These are phyloP conservation scores for Larimichthys crocea DNA, from an alignment of 2,113 vertebrate genomes.

Conservation along the genomic window DNA sequence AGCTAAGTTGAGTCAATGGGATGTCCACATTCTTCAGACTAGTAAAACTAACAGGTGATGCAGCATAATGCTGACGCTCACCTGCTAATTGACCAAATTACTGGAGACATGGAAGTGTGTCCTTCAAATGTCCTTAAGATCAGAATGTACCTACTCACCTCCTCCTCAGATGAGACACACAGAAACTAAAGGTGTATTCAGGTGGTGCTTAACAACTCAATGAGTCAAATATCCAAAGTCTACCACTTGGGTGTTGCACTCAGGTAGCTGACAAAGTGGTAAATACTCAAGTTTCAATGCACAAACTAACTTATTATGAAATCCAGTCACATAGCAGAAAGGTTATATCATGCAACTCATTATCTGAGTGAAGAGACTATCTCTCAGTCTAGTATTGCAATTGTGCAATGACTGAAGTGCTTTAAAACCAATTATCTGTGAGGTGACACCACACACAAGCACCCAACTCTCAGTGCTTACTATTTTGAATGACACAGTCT, in stretches of 20 bases:
- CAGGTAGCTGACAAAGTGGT: background rate
- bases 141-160: background rate
- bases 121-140: conserved; percentile 10
- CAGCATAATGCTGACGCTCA: background rate
- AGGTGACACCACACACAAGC: background rate
- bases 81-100: background rate
- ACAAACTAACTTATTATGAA: background rate
- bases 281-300: background rate
- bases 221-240: background rate
- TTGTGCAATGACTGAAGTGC: background rate
- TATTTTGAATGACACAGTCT: background rate
- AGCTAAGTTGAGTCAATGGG: background rate
- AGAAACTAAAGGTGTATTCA: background rate
- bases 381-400: background rate
- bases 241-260: background rate
- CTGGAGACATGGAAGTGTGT: background rate
- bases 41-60: background rate
- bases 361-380: background rate
- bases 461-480: background rate
- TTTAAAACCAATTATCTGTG: background rate
- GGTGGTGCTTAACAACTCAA: too few species aligned
- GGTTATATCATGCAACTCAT: background rate
- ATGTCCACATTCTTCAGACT: background rate
- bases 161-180: background rate
- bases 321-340: background rate